Conservation (phyloP, 2,113 vertebrate genomes). For the Aegithalos caudatus region DNA sequence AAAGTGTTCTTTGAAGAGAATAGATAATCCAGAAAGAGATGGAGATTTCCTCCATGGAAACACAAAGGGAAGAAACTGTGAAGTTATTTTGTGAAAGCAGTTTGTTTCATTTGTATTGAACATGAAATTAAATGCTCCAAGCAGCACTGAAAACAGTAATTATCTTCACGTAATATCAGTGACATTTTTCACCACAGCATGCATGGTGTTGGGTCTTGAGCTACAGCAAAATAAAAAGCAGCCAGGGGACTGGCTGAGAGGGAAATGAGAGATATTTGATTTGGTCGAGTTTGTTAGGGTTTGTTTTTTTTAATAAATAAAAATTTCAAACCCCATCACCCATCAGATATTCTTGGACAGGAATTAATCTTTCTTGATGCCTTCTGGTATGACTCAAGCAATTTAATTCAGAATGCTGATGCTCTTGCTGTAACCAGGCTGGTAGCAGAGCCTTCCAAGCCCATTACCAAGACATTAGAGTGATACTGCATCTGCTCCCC, state of each 20-base stretch:
- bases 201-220: neutral
- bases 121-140: constrained; percentile 12
- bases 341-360: neutral
- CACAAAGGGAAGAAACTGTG: neutral
- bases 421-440: neutral
- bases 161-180: neutral
- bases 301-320: neutral
- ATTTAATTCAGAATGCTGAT: neutral
- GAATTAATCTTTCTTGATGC: neutral
- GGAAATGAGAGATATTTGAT: neutral
- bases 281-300: neutral
- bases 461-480: neutral
- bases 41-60: neutral
- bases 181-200: constrained; percentile 5
- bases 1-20: neutral
- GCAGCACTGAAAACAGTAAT: constrained; percentile 11
- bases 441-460: neutral
- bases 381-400: neutral
- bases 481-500: neutral
- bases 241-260: neutral
- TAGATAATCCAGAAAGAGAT: neutral
- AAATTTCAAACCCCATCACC: neutral
- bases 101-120: constrained; percentile 5
- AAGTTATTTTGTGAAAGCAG: neutral
- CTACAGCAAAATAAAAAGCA: neutral